Evolutionary conservation across 2,888 invertebrate species (phyloP), one percentile per base, ranked within the genome.

Genomic region (Campopleginae sp.): DNA sequence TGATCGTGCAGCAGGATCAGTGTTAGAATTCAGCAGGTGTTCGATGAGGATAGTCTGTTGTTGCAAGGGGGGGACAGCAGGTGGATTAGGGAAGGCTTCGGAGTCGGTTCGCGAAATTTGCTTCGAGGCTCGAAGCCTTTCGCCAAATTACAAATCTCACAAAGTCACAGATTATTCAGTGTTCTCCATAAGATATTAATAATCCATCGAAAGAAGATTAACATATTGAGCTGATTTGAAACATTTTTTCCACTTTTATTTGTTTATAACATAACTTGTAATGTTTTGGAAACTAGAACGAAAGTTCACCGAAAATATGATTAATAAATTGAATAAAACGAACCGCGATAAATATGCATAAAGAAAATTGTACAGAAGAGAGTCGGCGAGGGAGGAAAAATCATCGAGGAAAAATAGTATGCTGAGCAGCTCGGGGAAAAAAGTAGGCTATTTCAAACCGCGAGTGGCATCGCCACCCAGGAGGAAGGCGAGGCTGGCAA

Each of bases 1-100:
- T 27, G 12, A 66, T n/a, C 66, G 10, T 48, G 51, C 66, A 54
- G 76, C 51, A 51, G 63, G 27, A 23, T 42, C 46, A 17, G 31
- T 42, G 46, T 68, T 77, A 66, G 42, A 54, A 77, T 77, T 42
- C 76, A 75, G 79, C 83, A 83, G 83, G 83, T 83, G 83, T 65
- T 63, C 31, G 63, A 23, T 10, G 46, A 12, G 48, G 31, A 27
- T 17, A n/a, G 31, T 19, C 19, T 63, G 63, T 23, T 17, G 58
- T 19, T 23, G 42, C 54, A 72, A 61, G 38, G 66, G 78, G 27
- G 44, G 66, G 23, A 31, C 8, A 66, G 74, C 83, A 83, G 83
- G 79, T 83, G 83, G 68, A 83, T 83, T 75, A 79, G 74, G 68
- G 48, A 63, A 75, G 61, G 61, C n/a, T 61, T 42, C 61, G 63